These are phyloP conservation scores for Anorthoa munda DNA, from an alignment of 2,888 invertebrate genomes.

Conservation along the genomic window DNA sequence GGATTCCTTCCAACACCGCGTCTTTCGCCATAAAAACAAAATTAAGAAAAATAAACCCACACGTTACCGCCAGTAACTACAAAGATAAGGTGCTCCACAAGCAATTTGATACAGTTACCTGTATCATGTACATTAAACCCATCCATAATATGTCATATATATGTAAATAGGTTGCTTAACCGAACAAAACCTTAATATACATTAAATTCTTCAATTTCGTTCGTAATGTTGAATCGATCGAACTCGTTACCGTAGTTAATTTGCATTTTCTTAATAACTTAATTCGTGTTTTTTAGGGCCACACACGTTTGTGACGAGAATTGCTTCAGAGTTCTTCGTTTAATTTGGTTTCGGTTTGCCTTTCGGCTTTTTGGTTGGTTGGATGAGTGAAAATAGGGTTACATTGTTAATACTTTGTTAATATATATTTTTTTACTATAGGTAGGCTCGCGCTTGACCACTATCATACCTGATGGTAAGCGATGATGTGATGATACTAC, in stretches of 20 bases:
- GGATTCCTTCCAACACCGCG: too few relatives aligned
- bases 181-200: constrained; percentile 42
- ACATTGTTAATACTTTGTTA: too few relatives aligned
- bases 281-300: constrained; percentile 42
- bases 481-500: too few relatives aligned
- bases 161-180: constrained; percentile 58
- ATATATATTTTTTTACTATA: too few relatives aligned
- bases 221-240: constrained; percentile 47
- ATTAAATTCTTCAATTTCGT: constrained; percentile 56
- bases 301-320: constrained; percentile 29
- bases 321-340: constrained; percentile 5
- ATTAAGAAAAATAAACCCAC: not conserved
- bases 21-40: not conserved
- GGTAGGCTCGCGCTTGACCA: too few relatives aligned
- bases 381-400: not conserved
- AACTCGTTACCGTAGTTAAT: constrained; percentile 29
- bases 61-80: not conserved
- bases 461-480: too few relatives aligned
- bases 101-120: constrained; percentile 39
- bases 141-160: constrained; percentile 49
- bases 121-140: constrained; percentile 43
- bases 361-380: not conserved
- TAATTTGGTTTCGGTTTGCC: not conserved
- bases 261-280: constrained; percentile 59
- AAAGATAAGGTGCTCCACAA: constrained; percentile 22